Conservation (phyloP, 2,113 vertebrate species). For the Rhizomys pruinosus region DNA sequence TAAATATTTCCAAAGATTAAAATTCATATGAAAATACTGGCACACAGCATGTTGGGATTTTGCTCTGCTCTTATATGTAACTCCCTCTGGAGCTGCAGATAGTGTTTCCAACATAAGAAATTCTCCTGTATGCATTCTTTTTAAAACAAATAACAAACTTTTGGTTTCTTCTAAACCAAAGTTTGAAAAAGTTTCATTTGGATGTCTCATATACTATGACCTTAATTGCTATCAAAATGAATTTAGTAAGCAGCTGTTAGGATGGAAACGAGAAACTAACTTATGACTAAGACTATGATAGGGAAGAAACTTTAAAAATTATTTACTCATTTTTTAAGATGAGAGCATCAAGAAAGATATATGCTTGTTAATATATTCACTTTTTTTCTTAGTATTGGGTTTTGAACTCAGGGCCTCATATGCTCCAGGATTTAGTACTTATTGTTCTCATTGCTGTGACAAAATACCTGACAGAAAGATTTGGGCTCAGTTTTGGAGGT, state of each 20-base stretch:
- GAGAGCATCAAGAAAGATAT: too few species aligned
- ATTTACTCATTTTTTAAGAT: too few species aligned
- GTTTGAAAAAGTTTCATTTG: background rate
- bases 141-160: background rate
- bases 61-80: background rate
- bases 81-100: background rate
- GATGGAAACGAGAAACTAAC: background rate
- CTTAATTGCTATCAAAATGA: background rate
- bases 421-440: too few species aligned
- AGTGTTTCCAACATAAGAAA: background rate
- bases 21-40: background rate
- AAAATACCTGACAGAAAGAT: too few species aligned
- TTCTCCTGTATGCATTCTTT: background rate
- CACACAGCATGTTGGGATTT: background rate
- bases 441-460: too few species aligned
- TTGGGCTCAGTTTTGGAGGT: too few species aligned
- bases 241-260: background rate
- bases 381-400: too few species aligned
- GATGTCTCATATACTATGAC: background rate
- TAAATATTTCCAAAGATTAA: conserved; percentile 28
- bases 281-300: too few species aligned
- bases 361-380: too few species aligned
- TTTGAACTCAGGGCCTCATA: too few species aligned
- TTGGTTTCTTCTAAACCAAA: background rate
- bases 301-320: too few species aligned